Base-by-base conservation (phyloP, 2,113 vertebrate genomes). In the Arenaria interpres region DNA sequence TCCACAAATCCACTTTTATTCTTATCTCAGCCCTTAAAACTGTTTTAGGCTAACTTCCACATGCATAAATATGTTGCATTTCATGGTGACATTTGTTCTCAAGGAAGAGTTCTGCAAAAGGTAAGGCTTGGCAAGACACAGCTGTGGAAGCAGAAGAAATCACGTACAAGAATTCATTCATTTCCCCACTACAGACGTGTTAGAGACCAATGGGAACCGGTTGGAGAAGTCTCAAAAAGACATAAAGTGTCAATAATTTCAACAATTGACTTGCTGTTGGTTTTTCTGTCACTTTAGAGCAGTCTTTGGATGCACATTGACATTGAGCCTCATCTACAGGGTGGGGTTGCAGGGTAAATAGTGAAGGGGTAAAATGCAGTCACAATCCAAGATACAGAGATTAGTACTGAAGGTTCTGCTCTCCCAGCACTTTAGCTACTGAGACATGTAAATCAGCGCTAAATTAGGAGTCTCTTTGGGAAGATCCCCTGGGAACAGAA, bases 371-470 rank as follows among this genome's bases (percentile, higher is more conserved):
- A 32, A 63, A 86, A 86, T 6, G 21, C 53, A 20, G 0, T 2
- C 50, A 4, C 22, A 21, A 2, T 7, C 23, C 35, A 35, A 92
- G 59, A 48, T 46, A 5, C 5, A 2, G 35, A 27, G 59, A 69
- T 84, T 2, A 74, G 28, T 13, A 14, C 33, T 8, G 11, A 54
- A 39, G 27, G 15, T 54, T 74, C 64, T 24, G 14, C 57, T 80
- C 18, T 69, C n/a, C 51, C 51, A 43, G 79, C 33, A 9, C 43
- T 85, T 78, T 13, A 79, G n/a, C 28, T 56, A 41, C 76, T 2
- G 20, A 96, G 96, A 94, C 95, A 95, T 84, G 93, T 19, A 97
- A 97, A 97, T 94, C 37, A 20, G 2, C 16, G 16, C 33, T 35
- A 77, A 91, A 84, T 92, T 7, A 89, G 22, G 33, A 77, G 21